Evolutionary conservation across 2,797 vertebrate genomes (phyloP).

Genomic region (Urocyon cinereoargenteus): DNA sequence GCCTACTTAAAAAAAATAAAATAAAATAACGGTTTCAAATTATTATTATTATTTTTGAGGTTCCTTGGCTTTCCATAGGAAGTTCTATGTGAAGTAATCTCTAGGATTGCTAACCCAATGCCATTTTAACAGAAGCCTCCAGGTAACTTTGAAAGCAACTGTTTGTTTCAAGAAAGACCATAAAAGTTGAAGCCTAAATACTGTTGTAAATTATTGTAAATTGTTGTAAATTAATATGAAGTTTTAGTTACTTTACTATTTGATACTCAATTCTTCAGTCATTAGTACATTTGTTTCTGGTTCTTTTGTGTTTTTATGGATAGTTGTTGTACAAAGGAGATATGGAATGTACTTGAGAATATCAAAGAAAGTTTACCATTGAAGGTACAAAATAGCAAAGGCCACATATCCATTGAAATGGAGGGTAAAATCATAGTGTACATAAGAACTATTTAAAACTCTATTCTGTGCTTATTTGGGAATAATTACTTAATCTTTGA

Average conservation of each 20-base stretch:
- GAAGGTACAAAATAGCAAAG: neutral
- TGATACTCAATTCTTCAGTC: neutral
- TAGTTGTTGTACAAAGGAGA: neutral
- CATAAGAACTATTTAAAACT: neutral
- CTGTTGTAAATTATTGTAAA: neutral
- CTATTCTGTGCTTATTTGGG: neutral
- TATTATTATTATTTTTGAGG: neutral
- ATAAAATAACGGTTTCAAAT: neutral
- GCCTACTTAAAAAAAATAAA: neutral
- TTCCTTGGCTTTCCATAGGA: neutral
- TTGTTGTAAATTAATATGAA: neutral
- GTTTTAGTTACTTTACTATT: neutral
- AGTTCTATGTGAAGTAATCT: neutral
- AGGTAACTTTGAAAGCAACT: neutral
- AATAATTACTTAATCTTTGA: constrained; percentile 3
- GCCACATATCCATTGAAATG: neutral
- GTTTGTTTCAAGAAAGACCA: constrained; percentile 5
- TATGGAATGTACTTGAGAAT: neutral
- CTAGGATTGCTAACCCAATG: neutral
- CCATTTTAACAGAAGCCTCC: neutral
- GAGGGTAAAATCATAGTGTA: neutral
- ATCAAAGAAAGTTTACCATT: neutral
- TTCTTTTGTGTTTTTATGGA: neutral
- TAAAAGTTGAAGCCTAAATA: neutral
- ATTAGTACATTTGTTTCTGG: neutral